phyloP scores from a whole-genome alignment of 2,888 invertebrate genomes.

The Meghimatium bilineatum region DNA sequence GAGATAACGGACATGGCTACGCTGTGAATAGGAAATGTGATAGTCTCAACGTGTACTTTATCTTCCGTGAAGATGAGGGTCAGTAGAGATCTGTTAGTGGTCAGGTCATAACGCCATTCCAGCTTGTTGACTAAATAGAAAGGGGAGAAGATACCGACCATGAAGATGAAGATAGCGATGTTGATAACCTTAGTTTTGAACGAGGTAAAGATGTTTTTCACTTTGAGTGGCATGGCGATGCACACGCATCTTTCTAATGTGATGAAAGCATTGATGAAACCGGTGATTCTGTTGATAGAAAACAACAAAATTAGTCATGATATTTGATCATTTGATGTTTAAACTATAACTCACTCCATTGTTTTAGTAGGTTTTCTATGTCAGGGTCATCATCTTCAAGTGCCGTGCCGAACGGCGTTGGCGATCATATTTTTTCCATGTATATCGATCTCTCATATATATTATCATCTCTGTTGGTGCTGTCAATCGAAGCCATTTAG shows the following conservation, averaged over 20 bases:
- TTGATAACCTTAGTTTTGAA: background rate
- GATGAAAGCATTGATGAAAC: slow-evolving; percentile 16
- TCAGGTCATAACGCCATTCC: background rate
- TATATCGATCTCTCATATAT: too few species aligned
- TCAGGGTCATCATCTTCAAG: too few species aligned
- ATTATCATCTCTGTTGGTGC: too few species aligned
- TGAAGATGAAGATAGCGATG: slow-evolving; percentile 5
- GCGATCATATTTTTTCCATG: too few species aligned
- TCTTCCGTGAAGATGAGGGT: slow-evolving; percentile 8
- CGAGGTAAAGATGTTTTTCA: background rate
- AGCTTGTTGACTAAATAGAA: slow-evolving; percentile 26
- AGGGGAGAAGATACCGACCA: slow-evolving; percentile 11
- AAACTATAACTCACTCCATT: too few species aligned
- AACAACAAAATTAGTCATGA: background rate
- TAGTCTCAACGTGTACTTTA: slow-evolving; percentile 9
- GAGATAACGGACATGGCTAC: background rate
- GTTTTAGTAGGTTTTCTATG: too few species aligned
- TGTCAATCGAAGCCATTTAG: too few species aligned
- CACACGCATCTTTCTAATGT: slow-evolving; percentile 15
- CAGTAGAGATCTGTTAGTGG: background rate
- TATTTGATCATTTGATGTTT: too few species aligned
- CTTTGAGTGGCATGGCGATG: slow-evolving; percentile 11
- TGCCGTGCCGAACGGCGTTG: too few species aligned
- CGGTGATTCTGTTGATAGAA: background rate
- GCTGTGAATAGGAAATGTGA: slow-evolving; percentile 14